Conservation (phyloP, 2,113 vertebrate species). For the Nyctibius bracteatus region DNA sequence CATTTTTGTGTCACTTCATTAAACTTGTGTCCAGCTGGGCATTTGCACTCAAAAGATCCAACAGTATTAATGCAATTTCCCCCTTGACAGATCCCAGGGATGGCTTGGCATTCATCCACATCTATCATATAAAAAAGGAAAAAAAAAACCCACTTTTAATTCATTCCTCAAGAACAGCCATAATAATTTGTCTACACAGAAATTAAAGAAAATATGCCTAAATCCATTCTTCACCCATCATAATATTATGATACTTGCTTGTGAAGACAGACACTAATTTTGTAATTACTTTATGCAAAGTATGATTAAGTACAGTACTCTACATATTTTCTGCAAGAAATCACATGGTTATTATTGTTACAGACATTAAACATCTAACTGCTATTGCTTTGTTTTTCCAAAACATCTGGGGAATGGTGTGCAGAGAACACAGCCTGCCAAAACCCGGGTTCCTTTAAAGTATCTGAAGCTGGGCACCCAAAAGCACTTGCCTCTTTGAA, state of each 20-base stretch:
- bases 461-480: not conserved
- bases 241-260: constrained; percentile 18
- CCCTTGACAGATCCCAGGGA: constrained; percentile 97
- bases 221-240: not conserved
- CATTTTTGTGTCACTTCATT: constrained; percentile 98
- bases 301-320: constrained; percentile 33
- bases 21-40: constrained; percentile 97
- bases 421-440: constrained; percentile 8
- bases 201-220: constrained; percentile 37
- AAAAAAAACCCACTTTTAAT: constrained; percentile 42
- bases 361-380: constrained; percentile 17
- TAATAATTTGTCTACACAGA: constrained; percentile 37
- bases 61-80: constrained; percentile 99
- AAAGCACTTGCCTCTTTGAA: not conserved
- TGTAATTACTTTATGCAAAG: constrained; percentile 17
- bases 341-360: constrained; percentile 35
- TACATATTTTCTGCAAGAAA: constrained; percentile 42
- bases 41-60: constrained; percentile 99
- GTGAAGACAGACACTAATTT: constrained; percentile 24
- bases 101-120: constrained; percentile 99
- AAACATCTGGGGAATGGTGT: constrained; percentile 43
- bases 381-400: constrained; percentile 25
- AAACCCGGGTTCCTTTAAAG: not conserved
- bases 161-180: constrained; percentile 42
- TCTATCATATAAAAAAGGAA: constrained; percentile 77